Percentiles rank a stretch among this genome's conserved stretches.
phyloP scores from a whole-genome alignment of 37 sponge, comb jelly and placozoan species.

The Aplysina aerophoba region DNA sequence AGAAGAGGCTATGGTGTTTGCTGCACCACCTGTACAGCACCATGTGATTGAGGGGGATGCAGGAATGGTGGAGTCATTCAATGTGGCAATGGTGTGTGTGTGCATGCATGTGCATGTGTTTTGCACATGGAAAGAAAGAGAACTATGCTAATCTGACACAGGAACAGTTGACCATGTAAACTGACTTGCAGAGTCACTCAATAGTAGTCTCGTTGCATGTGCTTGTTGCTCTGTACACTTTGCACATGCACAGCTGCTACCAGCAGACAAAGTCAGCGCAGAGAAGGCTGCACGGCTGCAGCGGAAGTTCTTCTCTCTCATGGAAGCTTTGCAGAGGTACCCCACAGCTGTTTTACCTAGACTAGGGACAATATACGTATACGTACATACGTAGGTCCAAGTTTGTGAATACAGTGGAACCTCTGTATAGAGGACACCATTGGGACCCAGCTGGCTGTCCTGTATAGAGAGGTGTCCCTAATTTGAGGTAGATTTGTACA shows the following conservation, averaged over 20 bases:
- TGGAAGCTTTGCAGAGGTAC: slow-evolving; percentile 67
- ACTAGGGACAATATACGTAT: background rate
- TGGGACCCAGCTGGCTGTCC: no score
- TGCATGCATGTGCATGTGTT: background rate
- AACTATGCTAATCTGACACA: no score
- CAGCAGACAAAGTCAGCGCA: slow-evolving; percentile 42
- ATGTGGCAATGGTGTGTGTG: slow-evolving; percentile 24
- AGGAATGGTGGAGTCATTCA: slow-evolving; percentile 17
- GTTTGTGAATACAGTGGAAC: no score
- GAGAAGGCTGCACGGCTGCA: slow-evolving; percentile 74
- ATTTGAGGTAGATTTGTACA: no score
- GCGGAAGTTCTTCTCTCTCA: slow-evolving; percentile 57
- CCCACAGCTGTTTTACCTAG: background rate
- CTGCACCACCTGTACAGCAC: background rate
- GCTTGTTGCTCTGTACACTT: no score
- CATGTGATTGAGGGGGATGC: slow-evolving; percentile 21
- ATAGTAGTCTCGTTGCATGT: no score
- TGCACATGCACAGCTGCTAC: slow-evolving; percentile 72
- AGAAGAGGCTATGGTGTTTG: background rate
- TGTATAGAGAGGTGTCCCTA: no score
- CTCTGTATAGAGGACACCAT: no score
- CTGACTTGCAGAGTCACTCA: no score
- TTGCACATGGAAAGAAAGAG: background rate
- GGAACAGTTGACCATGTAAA: no score
- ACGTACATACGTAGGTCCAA: no score